phyloP scores from a whole-genome alignment of 2,888 invertebrate species.

The Amiota mariae region DNA sequence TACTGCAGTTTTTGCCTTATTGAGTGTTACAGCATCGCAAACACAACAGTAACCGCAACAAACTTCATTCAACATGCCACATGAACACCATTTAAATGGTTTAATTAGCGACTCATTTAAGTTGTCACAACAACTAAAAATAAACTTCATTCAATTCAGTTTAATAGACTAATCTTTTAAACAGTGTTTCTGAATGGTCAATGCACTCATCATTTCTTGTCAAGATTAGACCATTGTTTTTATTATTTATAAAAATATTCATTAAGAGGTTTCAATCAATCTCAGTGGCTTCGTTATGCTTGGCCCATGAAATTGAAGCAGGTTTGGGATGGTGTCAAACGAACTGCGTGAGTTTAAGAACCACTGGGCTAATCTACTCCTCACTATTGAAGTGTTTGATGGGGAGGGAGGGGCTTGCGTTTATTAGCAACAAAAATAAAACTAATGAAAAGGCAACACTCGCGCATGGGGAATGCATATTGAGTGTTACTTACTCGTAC shows the following conservation, averaged over 20 bases:
- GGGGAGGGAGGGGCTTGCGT: too few relatives aligned
- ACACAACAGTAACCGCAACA: slow-evolving; percentile 36
- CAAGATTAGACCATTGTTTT: too few relatives aligned
- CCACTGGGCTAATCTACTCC: too few relatives aligned
- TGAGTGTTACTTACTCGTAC: slow-evolving; percentile 66
- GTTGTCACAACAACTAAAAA: slow-evolving; percentile 18
- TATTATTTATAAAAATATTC: too few relatives aligned
- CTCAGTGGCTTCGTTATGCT: too few relatives aligned
- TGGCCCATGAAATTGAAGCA: too few relatives aligned
- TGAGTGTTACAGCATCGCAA: slow-evolving; percentile 37
- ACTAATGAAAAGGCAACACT: slow-evolving; percentile 1
- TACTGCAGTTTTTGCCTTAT: slow-evolving; percentile 22
- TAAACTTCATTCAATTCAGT: slow-evolving; percentile 1
- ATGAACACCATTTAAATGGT: neutral
- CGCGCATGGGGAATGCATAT: slow-evolving; percentile 23
- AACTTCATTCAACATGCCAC: slow-evolving; percentile 36
- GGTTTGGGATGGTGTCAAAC: too few relatives aligned
- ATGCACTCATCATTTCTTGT: too few relatives aligned
- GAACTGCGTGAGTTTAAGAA: too few relatives aligned
- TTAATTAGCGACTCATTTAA: slow-evolving; percentile 19
- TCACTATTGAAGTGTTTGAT: too few relatives aligned
- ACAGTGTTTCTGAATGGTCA: neutral
- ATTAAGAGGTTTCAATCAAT: too few relatives aligned
- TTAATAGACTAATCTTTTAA: neutral
- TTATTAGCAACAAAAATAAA: slow-evolving; percentile 1